A percentile compares a stretch with the other conserved stretches of the same genome.
These are phyloP conservation scores for Chaetoderma sp. DNA, from an alignment of 2,888 invertebrate genomes.

Conservation along the genomic window DNA sequence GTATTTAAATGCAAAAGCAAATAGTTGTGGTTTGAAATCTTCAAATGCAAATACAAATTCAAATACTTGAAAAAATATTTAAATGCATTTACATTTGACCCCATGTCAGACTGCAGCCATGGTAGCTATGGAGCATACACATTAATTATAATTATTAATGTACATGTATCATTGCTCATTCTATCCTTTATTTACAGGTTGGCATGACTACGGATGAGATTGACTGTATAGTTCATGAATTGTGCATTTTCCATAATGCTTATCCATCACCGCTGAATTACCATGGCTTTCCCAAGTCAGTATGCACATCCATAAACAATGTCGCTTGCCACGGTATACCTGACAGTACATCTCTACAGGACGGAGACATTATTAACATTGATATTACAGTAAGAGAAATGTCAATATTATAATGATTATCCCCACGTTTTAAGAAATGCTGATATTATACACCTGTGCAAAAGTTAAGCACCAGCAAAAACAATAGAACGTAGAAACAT, in stretches of 20 bases:
- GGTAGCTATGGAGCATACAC: too few species aligned
- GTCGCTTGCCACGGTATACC: constrained; percentile 95
- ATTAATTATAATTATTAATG: too few species aligned
- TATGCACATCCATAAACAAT: constrained; percentile 92
- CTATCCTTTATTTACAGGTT: constrained; percentile 38
- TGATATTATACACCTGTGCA: too few species aligned
- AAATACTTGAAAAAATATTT: background rate
- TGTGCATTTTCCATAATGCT: constrained; percentile 79
- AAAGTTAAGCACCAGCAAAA: too few species aligned
- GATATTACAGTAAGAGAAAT: constrained; percentile 84
- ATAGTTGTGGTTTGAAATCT: too few species aligned
- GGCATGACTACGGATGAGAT: constrained; percentile 88
- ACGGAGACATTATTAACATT: constrained; percentile 91
- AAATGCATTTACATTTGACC: too few species aligned
- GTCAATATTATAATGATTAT: background rate
- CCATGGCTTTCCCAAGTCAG: constrained; percentile 86
- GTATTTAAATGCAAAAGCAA: too few species aligned
- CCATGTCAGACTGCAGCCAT: background rate
- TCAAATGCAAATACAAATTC: too few species aligned
- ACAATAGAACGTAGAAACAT: too few species aligned
- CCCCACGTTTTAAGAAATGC: too few species aligned
- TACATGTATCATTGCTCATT: background rate
- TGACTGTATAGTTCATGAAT: constrained; percentile 81
- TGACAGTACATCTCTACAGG: constrained; percentile 78
- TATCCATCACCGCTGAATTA: constrained; percentile 93